phyloP scores from a whole-genome alignment of 2,888 invertebrate species.

The Epirrhoe alternata region DNA sequence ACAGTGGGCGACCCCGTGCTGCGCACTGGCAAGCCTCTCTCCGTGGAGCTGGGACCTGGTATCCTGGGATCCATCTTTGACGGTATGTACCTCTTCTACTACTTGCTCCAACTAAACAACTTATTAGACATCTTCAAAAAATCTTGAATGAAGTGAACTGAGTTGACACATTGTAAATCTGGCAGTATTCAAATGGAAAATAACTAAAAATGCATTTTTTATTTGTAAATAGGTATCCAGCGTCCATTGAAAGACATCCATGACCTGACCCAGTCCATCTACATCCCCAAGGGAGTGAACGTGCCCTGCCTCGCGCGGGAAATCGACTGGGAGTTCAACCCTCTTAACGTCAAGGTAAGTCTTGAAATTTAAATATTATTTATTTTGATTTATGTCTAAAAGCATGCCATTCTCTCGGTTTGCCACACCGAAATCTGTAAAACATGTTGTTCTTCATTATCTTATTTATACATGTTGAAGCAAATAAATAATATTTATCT shows the following conservation, averaged over 20 bases:
- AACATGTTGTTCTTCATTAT: too few species aligned
- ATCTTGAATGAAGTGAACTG: too few species aligned
- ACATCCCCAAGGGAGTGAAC: conserved; percentile 99
- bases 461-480: too few species aligned
- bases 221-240: conserved; percentile 85
- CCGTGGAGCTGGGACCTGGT: conserved; percentile 99
- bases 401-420: too few species aligned
- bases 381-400: too few species aligned
- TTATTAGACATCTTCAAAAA: too few species aligned
- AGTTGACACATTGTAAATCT: too few species aligned
- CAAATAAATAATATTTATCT: too few species aligned
- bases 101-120: too few species aligned
- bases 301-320: conserved; percentile 94
- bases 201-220: background rate
- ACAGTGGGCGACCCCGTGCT: conserved; percentile 99
- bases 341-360: conserved; percentile 90
- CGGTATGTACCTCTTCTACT: conserved; percentile 82
- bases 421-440: too few species aligned
- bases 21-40: conserved; percentile 99
- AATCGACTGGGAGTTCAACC: conserved; percentile 96
- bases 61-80: conserved; percentile 99
- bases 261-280: conserved; percentile 97
- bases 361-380: too few species aligned
- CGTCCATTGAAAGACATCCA: conserved; percentile 98
- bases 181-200: too few species aligned